A percentile compares a stretch with the other conserved stretches of the same genome.
phyloP scores from a whole-genome alignment of 2,888 invertebrate genomes.

The Lycophotia porphyrea region DNA sequence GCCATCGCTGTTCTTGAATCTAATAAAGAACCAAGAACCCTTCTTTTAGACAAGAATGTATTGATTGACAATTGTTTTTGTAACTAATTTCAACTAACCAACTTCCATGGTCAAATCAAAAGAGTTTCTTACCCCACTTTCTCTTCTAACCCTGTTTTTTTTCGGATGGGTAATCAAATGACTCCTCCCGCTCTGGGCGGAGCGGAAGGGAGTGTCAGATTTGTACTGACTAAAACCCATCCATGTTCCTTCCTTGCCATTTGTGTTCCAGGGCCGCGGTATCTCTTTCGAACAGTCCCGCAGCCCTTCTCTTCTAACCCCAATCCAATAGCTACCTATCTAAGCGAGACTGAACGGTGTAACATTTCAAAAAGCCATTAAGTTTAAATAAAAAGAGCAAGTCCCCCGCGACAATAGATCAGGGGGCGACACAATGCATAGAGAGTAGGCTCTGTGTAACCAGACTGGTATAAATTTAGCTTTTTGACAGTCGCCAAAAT shows the following conservation, averaged over 20 bases:
- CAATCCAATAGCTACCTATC: constrained; percentile 54
- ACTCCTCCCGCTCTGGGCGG: too few relatives aligned
- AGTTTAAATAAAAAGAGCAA: constrained; percentile 64
- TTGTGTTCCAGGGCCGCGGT: too few relatives aligned
- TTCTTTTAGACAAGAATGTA: too few relatives aligned
- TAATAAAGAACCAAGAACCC: too few relatives aligned
- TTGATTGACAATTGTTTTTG: too few relatives aligned
- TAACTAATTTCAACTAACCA: too few relatives aligned
- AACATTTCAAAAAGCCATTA: constrained; percentile 61
- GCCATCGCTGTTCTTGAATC: too few relatives aligned
- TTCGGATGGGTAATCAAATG: too few relatives aligned
- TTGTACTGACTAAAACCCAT: too few relatives aligned
- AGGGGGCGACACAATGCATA: constrained; percentile 61
- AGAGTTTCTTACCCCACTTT: neutral
- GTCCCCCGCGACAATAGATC: constrained; percentile 65
- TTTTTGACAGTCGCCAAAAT: constrained; percentile 64
- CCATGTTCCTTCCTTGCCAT: too few relatives aligned
- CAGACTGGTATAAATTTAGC: constrained; percentile 55
- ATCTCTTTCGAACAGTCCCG: too few relatives aligned
- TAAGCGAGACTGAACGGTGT: constrained; percentile 44
- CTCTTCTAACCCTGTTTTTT: neutral
- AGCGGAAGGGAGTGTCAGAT: too few relatives aligned
- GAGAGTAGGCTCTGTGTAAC: constrained; percentile 54
- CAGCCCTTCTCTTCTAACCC: neutral
- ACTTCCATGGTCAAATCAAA: neutral